Base-by-base conservation (phyloP, 2,797 vertebrate genomes). In the Enteromius argenteus region DNA sequence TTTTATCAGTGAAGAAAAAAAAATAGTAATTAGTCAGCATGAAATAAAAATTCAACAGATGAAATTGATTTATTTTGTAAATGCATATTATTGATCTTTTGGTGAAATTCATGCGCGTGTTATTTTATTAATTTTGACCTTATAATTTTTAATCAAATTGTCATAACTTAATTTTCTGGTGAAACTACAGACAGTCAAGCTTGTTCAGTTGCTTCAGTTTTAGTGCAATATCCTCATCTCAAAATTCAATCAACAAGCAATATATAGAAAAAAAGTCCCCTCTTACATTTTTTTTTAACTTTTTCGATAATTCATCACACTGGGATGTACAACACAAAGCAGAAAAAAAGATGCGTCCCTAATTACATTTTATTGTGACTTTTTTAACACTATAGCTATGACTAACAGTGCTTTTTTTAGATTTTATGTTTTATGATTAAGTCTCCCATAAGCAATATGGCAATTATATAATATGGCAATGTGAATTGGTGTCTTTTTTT, bases 1-100 rank as follows among this genome's bases (percentile, higher is more conserved):
- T 97, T 89, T 73, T 72, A 17, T 49, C 58, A 42, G 62, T 30
- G n/a, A 79, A 51, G 44, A 11, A 74, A 69, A 51, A 32, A 44
- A 42, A 37, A 15, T n/a, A 23, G n/a, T 60, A 30, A 77, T 85
- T 79, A 21, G 4, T 68, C 35, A 21, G 35, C 37, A 39, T 39
- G 30, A 66, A 35, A 32, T 17, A 14, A 32, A 62, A 64, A 64
- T 3, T 32, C 19, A 66, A 13, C 56, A 60, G 49, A 19, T 51
- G 51, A 53, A 27, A 60, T 46, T 46, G 13, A 64, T 58, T 4
- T 10, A 8, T 35, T 51, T 53, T 35, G 30, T 75, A 56, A 73
- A 74, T 56, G 13, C 51, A 58, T 39, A 5, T 56, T 39, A 56
- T 39, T 39, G 51, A 58, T 35, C 10, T 56, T 66, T 35, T 9